phyloP scores from a whole-genome alignment of 2,888 invertebrate species.

The Hyalella azteca region DNA sequence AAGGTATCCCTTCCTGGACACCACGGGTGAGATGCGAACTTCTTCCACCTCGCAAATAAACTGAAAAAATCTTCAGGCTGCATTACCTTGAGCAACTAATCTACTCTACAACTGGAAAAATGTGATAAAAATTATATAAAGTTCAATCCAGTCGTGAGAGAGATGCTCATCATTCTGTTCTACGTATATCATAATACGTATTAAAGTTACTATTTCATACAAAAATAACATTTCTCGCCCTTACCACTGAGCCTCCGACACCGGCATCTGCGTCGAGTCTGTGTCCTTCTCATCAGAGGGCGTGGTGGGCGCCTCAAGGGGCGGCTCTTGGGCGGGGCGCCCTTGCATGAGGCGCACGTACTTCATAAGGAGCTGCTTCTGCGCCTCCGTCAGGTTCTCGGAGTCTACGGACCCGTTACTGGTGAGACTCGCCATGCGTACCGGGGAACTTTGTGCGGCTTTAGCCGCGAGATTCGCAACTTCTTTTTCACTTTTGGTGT shows the following conservation, averaged over 20 bases:
- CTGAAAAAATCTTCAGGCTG: too few relatives aligned
- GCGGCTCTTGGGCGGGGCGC: not conserved
- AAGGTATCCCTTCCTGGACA: conserved; percentile 93
- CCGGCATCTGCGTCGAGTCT: conserved; percentile 35
- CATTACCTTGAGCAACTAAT: too few relatives aligned
- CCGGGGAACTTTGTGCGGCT: conserved; percentile 67
- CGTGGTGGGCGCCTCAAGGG: not conserved
- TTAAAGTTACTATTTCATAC: too few relatives aligned
- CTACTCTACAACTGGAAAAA: too few relatives aligned
- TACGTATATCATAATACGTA: too few relatives aligned
- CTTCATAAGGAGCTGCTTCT: conserved; percentile 46
- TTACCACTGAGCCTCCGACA: not conserved
- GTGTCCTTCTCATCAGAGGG: conserved; percentile 41
- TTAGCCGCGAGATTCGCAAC: conserved; percentile 95
- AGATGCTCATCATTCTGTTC: too few relatives aligned
- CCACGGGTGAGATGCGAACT: conserved; percentile 94
- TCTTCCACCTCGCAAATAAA: conserved; percentile 95
- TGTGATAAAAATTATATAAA: too few relatives aligned
- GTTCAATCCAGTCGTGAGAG: too few relatives aligned
- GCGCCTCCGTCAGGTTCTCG: conserved; percentile 47
- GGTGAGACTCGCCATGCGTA: conserved; percentile 35
- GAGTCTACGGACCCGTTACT: not conserved
- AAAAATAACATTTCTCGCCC: not conserved
- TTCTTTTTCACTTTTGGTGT: conserved; percentile 93
- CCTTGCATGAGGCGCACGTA: conserved; percentile 56